Evolutionary conservation across 2,113 vertebrate genomes (phyloP).

Genomic region (Seriola quinqueradiata): DNA sequence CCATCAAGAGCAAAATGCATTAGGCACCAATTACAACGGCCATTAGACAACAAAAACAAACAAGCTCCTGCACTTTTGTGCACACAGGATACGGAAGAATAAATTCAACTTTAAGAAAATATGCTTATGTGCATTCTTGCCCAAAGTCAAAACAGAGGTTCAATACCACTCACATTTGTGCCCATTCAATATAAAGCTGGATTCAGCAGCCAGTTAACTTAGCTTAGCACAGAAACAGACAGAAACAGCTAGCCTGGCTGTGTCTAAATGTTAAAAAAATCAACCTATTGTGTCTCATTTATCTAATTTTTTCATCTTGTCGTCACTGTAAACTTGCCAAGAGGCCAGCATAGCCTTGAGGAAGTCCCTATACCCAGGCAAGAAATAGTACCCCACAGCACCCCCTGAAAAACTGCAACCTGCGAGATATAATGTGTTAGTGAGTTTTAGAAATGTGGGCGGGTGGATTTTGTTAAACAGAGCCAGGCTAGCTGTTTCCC

Average conservation of each 20-base stretch:
- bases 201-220: neutral
- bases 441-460: no score
- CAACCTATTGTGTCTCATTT: no score
- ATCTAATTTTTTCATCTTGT: no score
- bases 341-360: neutral
- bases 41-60: conserved; percentile 28
- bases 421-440: no score
- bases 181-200: neutral
- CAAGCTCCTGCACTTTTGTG: conserved; percentile 2
- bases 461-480: neutral
- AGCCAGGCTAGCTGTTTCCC: neutral
- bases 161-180: no score
- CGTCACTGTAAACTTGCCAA: neutral
- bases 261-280: neutral
- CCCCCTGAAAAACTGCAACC: neutral
- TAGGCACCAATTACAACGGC: no score
- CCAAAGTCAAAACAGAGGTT: neutral
- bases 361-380: neutral
- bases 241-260: neutral
- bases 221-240: neutral
- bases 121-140: neutral
- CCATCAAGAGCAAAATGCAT: conserved; percentile 38
- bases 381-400: neutral
- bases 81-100: neutral
- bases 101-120: neutral